Base-by-base conservation (phyloP, 2,797 vertebrate species). In the Valencia hispanica region DNA sequence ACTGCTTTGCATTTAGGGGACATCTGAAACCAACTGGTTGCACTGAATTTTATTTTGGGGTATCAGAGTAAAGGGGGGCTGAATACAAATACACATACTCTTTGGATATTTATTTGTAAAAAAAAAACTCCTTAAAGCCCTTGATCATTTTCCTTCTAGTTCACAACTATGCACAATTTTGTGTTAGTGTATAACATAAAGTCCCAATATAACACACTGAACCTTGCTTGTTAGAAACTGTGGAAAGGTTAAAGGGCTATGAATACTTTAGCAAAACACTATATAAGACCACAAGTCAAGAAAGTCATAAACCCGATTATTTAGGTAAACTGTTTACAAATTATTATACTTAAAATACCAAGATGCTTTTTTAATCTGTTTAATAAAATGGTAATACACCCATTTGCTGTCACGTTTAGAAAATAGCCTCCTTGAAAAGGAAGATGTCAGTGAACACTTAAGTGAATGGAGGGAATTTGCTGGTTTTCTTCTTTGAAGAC, bases 401-500 rank as follows among this genome's bases (percentile, higher is more conserved):
- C 39, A 14, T 80, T 81, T 83, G 63, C 65, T 81, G 78, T 83
- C 79, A 74, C 18, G 75, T 59, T 30, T 1, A 11, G 68, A 71
- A 68, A 74, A 36, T 77, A 81, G 79, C 84, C 47, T 48, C 79
- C 14, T 61, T 74, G 55, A 30, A 79, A 79, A 71, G 63, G 48
- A 55, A 71, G 78, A 83, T 80, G 85, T 70, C 88, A 88, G 48
- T 89, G 84, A 86, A 47, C 68, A 61, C 74, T 75, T 84, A 47
- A 75, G 59, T 51, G 79, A 85, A 81, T 76, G 73, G 75, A 84
- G 77, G 70, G 47, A 75, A 86, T 84, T 82, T 82, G 72, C 61
- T 53, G 20, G 45, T 74, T 75, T 75, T 34, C 53, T 77, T 17
- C 71, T 50, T 70, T 41, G 39, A 79, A 72, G 70, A 70, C 75